Evolutionary conservation across 2,888 invertebrate species (phyloP).

Genomic region (Caenorhabditis virilis): DNA sequence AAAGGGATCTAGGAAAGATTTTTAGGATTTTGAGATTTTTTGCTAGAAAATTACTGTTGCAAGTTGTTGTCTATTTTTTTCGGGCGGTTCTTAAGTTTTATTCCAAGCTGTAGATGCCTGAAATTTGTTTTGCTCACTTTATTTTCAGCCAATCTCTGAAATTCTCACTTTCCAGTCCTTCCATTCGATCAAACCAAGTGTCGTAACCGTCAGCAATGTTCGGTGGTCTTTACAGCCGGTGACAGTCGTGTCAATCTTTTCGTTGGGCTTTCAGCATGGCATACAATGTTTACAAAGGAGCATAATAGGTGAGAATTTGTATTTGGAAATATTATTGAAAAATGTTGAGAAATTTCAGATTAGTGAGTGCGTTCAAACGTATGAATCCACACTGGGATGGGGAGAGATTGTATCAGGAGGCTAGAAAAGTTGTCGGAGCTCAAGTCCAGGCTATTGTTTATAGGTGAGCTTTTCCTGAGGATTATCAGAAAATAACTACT

Average conservation of each 20-base stretch:
- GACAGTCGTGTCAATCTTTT: constrained; percentile 68
- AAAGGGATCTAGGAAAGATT: too few relatives aligned
- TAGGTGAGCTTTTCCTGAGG: too few relatives aligned
- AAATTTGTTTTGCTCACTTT: too few relatives aligned
- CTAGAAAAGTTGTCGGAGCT: constrained; percentile 83
- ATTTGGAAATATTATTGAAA: background rate
- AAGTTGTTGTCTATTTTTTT: too few relatives aligned
- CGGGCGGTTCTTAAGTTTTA: too few relatives aligned
- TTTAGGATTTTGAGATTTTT: too few relatives aligned
- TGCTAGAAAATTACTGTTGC: too few relatives aligned
- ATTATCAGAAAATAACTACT: too few relatives aligned
- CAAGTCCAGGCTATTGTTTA: constrained; percentile 71
- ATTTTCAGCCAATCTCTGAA: too few relatives aligned
- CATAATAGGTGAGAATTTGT: constrained; percentile 76
- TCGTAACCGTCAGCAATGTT: constrained; percentile 53
- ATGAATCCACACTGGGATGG: constrained; percentile 93
- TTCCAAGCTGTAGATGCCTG: too few relatives aligned
- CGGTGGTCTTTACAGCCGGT: constrained; percentile 67
- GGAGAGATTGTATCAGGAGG: constrained; percentile 84
- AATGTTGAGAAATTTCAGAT: constrained; percentile 71
- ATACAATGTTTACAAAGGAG: constrained; percentile 80
- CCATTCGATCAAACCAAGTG: constrained; percentile 66
- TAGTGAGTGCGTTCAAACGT: constrained; percentile 79
- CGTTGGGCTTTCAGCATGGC: constrained; percentile 73
- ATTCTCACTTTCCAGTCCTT: constrained; percentile 40